Conservation (phyloP, 2,888 invertebrate species). For the Schizaphis graminum region DNA sequence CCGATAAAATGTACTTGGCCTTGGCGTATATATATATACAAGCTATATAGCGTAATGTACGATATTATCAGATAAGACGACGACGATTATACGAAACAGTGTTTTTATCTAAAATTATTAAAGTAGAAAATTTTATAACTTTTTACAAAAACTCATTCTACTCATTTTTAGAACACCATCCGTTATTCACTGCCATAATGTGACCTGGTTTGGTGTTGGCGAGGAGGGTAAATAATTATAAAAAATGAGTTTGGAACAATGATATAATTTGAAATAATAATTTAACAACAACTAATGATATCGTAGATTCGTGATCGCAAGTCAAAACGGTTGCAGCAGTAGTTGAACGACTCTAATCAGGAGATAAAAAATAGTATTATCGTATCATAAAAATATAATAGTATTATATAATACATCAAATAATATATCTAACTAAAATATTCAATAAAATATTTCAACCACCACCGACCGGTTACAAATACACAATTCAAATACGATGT, state of each 20-base stretch:
- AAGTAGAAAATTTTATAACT: constrained; percentile 8
- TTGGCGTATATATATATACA: neutral
- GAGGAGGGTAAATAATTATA: neutral
- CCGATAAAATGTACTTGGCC: neutral
- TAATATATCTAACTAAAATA: neutral
- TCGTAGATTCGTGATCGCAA: neutral
- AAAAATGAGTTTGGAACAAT: neutral
- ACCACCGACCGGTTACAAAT: neutral
- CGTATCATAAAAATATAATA: neutral
- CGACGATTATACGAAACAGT: neutral
- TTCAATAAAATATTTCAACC: neutral
- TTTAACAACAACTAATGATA: neutral
- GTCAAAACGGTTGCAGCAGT: no score
- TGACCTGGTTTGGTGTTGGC: neutral
- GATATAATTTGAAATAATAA: neutral
- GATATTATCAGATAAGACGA: neutral
- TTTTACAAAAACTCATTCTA: neutral
- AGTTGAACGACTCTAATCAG: neutral
- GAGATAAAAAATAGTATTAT: neutral
- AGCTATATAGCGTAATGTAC: neutral
- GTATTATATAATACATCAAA: neutral
- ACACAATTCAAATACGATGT: neutral
- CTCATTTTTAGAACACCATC: neutral
- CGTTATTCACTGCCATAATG: neutral
- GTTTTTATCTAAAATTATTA: constrained; percentile 32